phyloP scores from a whole-genome alignment of 2,113 vertebrate species.

The Phaethornis superciliosus region DNA sequence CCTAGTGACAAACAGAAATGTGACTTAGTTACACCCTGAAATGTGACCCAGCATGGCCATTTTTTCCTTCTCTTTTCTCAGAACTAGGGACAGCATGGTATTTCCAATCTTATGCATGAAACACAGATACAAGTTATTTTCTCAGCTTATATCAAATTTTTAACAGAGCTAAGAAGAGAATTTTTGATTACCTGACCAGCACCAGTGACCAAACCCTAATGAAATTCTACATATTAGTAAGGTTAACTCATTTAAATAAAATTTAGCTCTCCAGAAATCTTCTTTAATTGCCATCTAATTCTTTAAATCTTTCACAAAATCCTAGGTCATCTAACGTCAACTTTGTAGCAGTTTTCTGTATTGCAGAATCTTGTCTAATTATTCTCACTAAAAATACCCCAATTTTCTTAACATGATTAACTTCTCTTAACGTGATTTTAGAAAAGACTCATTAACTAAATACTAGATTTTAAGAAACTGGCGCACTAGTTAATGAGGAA shows the following conservation, averaged over 20 bases:
- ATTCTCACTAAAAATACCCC: not conserved
- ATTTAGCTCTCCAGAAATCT: not conserved
- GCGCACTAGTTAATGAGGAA: slow-evolving; percentile 41
- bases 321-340: not conserved
- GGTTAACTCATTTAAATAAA: not conserved
- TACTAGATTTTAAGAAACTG: slow-evolving; percentile 21
- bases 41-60: not conserved
- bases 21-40: not conserved
- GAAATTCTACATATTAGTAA: not conserved
- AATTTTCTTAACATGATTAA: not conserved
- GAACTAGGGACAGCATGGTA: not conserved
- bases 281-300: not conserved
- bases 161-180: not conserved
- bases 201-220: not conserved
- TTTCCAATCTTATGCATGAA: not conserved
- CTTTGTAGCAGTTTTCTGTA: not conserved
- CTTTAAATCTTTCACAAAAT: not conserved
- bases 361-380: not conserved
- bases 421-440: not conserved
- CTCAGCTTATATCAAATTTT: not conserved
- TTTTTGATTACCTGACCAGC: not conserved
- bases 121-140: not conserved
- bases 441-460: slow-evolving; percentile 41
- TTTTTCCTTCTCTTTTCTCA: not conserved
- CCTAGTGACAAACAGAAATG: not conserved